Base-by-base conservation (phyloP, 2,113 vertebrate species). In the Trinectes maculatus region DNA sequence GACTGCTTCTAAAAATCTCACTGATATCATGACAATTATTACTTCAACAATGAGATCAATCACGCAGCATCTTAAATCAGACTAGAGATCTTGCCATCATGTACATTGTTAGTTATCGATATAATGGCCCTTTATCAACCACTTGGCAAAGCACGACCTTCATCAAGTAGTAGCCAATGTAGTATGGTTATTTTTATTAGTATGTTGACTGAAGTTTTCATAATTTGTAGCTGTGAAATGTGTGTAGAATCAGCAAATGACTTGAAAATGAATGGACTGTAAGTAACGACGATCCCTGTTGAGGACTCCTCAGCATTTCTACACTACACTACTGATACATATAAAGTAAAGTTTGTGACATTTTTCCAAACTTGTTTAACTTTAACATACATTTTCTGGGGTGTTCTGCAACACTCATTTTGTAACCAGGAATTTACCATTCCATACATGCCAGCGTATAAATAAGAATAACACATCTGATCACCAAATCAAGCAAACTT, bases 101-200 rank as follows among this genome's bases (percentile, higher is more conserved):
- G 36, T 51, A 55, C 44, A 26, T 43, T 67, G 60, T 43, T 44
- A 55, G 5, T 59, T 55, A 53, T 49, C 28, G 16, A 40, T 73
- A 51, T 47, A 69, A 8, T 48, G 51, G 57, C 24, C 59, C 25
- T 52, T 61, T 49, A 59, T 71, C 63, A 71, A 53, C 29, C 51
- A 69, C 42, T 53, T 76, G 62, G 58, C 62, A 68, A 18, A 7
- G 0, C 49, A 3, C 46, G 25, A 59, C 26, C n/a, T 60, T 77
- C 67, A 77, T 71, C 72, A 71, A 57, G 61, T 59, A 82, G 63
- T 13, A 26, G 56, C 71, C 78, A 74, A 64, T 70, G 54, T 48
- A 56, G 39, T 49, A 61, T 54, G 42, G 55, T 22, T 55, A 46
- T 51, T 48, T 61, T 54, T 40, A 48, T 48, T 11, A 55, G 33